A percentile compares a stretch with the other conserved stretches of the same genome.
Evolutionary conservation across 2,888 invertebrate species (phyloP).

Genomic region (Eristalinus aeneus): DNA sequence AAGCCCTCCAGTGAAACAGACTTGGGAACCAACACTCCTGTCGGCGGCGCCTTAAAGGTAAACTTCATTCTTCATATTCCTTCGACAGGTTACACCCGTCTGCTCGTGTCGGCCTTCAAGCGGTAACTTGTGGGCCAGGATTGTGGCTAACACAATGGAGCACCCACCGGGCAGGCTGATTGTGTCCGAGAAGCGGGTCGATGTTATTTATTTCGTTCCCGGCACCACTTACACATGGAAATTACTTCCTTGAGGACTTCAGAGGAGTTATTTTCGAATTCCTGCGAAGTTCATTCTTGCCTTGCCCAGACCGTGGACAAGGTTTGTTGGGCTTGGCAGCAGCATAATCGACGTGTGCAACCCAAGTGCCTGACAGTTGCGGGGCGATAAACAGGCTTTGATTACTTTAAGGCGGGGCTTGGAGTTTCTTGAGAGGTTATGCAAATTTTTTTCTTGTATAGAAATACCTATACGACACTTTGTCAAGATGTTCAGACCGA

Average conservation of each 20-base stretch:
- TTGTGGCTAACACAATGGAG: slow-evolving; percentile 20
- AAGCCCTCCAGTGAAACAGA: slow-evolving; percentile 5
- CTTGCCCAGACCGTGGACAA: background rate
- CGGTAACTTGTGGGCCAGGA: slow-evolving; percentile 19
- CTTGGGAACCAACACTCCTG: background rate
- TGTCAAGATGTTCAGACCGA: no score
- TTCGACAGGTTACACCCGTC: background rate
- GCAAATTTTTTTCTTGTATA: no score
- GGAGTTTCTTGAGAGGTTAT: background rate
- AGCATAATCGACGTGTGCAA: background rate
- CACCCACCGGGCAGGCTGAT: background rate
- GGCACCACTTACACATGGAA: slow-evolving; percentile 21
- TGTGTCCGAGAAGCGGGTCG: slow-evolving; percentile 6
- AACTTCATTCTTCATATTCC: background rate
- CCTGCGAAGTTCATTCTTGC: slow-evolving; percentile 20
- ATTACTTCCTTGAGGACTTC: slow-evolving; percentile 26
- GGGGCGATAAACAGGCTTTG: background rate
- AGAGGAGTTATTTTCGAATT: slow-evolving; percentile 32
- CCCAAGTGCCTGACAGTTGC: background rate
- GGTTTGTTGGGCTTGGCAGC: background rate
- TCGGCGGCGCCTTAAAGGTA: background rate
- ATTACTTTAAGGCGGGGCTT: background rate
- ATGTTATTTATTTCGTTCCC: slow-evolving; percentile 18
- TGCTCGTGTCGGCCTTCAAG: slow-evolving; percentile 5
- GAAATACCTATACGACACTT: no score